These are phyloP conservation scores for Dermolepida albohirtum DNA, from an alignment of 2,888 invertebrate genomes.

Conservation along the genomic window DNA sequence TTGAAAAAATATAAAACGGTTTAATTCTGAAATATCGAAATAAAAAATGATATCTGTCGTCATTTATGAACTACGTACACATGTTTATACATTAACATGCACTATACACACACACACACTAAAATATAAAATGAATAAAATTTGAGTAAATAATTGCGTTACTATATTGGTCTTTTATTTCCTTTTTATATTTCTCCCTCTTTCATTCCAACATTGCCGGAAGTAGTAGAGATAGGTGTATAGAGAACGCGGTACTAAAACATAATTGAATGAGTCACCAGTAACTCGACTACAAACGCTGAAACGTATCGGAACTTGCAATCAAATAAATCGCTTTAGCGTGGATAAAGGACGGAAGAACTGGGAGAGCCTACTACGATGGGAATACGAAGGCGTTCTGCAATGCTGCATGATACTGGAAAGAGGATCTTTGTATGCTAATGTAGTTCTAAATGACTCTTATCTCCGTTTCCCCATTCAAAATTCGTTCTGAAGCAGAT, in stretches of 20 bases:
- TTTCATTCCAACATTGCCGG: background rate
- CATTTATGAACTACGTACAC: too few species aligned
- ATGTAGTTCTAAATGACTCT: constrained; percentile 51
- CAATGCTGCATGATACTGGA: constrained; percentile 48
- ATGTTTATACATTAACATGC: too few species aligned
- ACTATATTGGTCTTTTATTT: constrained; percentile 1
- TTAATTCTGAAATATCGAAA: too few species aligned
- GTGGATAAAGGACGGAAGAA: constrained; percentile 33
- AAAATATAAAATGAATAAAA: too few species aligned
- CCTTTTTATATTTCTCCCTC: background rate
- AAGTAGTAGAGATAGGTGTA: constrained; percentile 20
- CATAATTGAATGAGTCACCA: constrained; percentile 45
- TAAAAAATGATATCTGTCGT: too few species aligned
- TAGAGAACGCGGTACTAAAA: constrained; percentile 35
- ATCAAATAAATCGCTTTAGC: constrained; percentile 42
- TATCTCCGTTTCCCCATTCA: constrained; percentile 50
- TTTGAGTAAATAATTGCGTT: background rate
- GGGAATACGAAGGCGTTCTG: constrained; percentile 50
- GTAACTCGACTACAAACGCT: constrained; percentile 40
- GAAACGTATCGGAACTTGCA: constrained; percentile 41
- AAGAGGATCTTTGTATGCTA: constrained; percentile 54
- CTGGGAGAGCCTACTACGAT: constrained; percentile 35
- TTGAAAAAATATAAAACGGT: too few species aligned
- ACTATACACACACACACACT: too few species aligned
- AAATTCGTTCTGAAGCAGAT: constrained; percentile 39